Percentiles rank a stretch among this genome's conserved stretches.
Conservation (phyloP, 2,888 invertebrate genomes). For the Diplolepis rosae region DNA sequence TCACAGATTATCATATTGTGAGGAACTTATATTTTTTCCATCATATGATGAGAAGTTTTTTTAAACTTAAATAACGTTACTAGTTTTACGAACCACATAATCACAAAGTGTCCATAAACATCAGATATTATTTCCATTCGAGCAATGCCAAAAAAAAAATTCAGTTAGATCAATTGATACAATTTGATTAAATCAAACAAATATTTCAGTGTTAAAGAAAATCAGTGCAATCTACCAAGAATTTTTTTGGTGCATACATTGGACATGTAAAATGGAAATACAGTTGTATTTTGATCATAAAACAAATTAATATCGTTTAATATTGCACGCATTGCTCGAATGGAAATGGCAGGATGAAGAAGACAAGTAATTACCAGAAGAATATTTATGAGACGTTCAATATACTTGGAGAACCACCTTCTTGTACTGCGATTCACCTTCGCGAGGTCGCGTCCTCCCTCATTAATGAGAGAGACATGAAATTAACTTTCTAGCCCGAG, state of each 20-base stretch:
- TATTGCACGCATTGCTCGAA: not conserved
- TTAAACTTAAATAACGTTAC: too few relatives aligned
- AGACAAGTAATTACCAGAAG: slow-evolving; percentile 29
- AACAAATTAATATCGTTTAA: slow-evolving; percentile 9
- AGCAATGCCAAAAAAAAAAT: too few relatives aligned
- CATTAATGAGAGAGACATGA: slow-evolving; percentile 33
- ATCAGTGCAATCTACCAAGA: too few relatives aligned
- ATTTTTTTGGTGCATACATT: not conserved
- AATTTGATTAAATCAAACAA: too few relatives aligned
- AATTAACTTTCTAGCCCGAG: slow-evolving; percentile 38
- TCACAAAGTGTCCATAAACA: too few relatives aligned
- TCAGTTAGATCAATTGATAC: too few relatives aligned
- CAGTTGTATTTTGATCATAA: not conserved
- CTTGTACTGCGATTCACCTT: slow-evolving; percentile 15
- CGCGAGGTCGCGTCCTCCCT: slow-evolving; percentile 32
- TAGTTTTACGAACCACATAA: too few relatives aligned
- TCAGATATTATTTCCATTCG: too few relatives aligned
- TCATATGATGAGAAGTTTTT: too few relatives aligned
- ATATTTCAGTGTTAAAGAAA: too few relatives aligned
- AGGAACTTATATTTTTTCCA: too few relatives aligned
- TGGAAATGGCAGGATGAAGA: slow-evolving; percentile 15
- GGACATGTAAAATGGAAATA: not conserved
- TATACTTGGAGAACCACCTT: slow-evolving; percentile 23
- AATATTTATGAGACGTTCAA: slow-evolving; percentile 26
- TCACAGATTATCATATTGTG: too few relatives aligned